These are phyloP conservation scores for Theretra japonica DNA, from an alignment of 2,888 invertebrate genomes.

Conservation along the genomic window DNA sequence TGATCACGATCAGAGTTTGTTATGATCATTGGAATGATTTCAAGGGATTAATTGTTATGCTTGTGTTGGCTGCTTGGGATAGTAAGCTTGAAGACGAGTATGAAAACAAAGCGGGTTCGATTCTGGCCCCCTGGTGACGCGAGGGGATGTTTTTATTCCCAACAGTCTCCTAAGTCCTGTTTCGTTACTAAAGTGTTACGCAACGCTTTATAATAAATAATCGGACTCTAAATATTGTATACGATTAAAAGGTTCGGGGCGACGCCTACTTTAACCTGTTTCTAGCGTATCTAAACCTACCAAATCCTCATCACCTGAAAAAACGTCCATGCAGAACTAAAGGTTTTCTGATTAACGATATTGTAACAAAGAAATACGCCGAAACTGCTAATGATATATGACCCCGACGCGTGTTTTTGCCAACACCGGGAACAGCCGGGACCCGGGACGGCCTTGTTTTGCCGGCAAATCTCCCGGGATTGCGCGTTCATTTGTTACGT, in stretches of 20 bases:
- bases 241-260: background rate
- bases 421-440: slow-evolving; percentile 7
- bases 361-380: slow-evolving; percentile 13
- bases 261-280: background rate
- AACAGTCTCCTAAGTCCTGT: too few relatives aligned
- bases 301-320: background rate
- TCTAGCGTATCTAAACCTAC: background rate
- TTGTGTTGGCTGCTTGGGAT: too few relatives aligned
- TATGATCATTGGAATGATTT: too few relatives aligned
- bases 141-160: too few relatives aligned
- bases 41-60: too few relatives aligned
- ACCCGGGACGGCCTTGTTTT: background rate
- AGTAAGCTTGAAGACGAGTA: too few relatives aligned
- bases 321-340: background rate
- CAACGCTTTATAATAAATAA: too few relatives aligned
- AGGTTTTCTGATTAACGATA: slow-evolving; percentile 14
- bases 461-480: background rate
- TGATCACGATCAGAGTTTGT: background rate
- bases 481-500: slow-evolving; percentile 13
- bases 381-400: slow-evolving; percentile 8
- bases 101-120: too few relatives aligned
- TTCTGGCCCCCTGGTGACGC: too few relatives aligned
- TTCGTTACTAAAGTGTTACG: too few relatives aligned
- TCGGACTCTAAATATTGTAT: too few relatives aligned
- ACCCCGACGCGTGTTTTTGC: slow-evolving; percentile 1